phyloP scores from a whole-genome alignment of 1,140 invertebrate species.

The Papilio polytes region DNA sequence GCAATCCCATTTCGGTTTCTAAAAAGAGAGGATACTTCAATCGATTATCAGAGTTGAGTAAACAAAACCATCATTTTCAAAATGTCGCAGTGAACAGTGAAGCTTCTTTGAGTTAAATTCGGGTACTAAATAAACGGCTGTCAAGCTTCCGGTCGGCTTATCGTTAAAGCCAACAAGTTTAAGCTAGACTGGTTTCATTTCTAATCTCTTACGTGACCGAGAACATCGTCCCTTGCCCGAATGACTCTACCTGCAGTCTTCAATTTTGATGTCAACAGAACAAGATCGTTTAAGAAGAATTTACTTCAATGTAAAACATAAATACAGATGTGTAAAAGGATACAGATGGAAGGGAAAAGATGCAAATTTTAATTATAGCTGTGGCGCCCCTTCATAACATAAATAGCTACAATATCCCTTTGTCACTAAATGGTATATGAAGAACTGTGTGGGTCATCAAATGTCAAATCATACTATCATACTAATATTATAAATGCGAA shows the following conservation, averaged over 20 bases:
- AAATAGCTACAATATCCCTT: not conserved
- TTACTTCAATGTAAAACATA: not conserved
- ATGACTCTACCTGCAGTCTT: not conserved
- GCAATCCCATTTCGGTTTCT: not conserved
- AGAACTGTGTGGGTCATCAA: not conserved
- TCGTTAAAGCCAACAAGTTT: conserved; percentile 3
- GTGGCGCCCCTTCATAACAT: not conserved
- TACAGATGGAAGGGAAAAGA: not conserved
- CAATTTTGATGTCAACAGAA: not conserved
- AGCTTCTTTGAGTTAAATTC: conserved; percentile 7
- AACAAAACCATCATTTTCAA: not conserved
- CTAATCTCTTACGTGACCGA: not conserved
- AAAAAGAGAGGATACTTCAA: not conserved
- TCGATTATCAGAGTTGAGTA: not conserved
- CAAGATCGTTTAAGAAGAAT: not conserved
- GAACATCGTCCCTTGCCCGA: not conserved
- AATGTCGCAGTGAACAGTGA: not conserved
- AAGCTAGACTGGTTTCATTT: conserved; percentile 10
- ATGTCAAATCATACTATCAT: not conserved
- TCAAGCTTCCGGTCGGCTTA: conserved; percentile 1
- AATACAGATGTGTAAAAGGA: not conserved
- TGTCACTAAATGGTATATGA: not conserved
- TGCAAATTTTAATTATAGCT: conserved; percentile 27
- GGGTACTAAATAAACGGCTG: conserved; percentile 1
- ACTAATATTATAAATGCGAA: no score